Evolutionary conservation across 2,888 invertebrate species (phyloP).

Genomic region (Rapana venosa): DNA sequence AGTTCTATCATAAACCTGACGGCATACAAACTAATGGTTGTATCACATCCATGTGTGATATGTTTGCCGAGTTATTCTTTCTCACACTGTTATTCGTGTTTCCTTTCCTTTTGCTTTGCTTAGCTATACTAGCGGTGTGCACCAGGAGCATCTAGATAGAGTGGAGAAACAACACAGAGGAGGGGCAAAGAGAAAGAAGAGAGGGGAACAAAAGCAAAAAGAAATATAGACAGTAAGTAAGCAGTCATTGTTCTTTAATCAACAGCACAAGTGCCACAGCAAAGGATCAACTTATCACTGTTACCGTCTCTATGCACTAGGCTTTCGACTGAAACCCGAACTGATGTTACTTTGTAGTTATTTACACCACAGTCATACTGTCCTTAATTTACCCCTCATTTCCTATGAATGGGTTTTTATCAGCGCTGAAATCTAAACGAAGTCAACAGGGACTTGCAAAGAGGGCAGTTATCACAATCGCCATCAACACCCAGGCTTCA

Average conservation of each 20-base stretch:
- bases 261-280: not conserved
- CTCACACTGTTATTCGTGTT: too few species aligned
- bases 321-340: not conserved
- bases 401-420: not conserved
- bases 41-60: too few species aligned
- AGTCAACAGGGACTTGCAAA: not conserved
- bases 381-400: not conserved
- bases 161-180: not conserved
- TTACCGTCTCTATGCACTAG: not conserved
- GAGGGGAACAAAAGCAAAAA: not conserved
- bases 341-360: not conserved
- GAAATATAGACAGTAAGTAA: not conserved
- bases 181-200: not conserved
- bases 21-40: too few species aligned
- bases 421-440: not conserved
- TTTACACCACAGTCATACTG: not conserved
- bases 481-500: constrained; percentile 5
- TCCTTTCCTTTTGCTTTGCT: too few species aligned
- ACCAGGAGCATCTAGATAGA: not conserved
- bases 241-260: not conserved
- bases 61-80: too few species aligned
- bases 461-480: not conserved
- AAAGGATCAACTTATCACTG: not conserved
- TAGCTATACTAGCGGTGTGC: too few species aligned
- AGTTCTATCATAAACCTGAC: too few species aligned